Evolutionary conservation across 2,888 invertebrate species (phyloP), one percentile per base, ranked within the genome.

Genomic region (Ditylenchus weischeri): DNA sequence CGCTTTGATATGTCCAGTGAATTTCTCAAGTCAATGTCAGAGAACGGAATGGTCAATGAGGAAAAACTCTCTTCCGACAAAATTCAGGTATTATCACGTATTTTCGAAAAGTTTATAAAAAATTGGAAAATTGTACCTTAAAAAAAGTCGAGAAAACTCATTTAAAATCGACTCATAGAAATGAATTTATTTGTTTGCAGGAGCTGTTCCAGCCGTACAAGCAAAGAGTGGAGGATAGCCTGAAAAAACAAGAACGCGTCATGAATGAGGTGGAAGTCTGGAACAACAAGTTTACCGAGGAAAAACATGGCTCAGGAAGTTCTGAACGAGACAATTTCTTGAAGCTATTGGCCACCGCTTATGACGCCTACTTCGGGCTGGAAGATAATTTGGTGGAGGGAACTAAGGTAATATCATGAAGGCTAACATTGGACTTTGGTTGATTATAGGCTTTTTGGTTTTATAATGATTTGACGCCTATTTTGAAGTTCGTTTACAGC

Each of bases 401-500:
- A 73, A 90, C 90, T 68, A 95, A 95, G 87, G 57, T 35, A 51
- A 43, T 19, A 7, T 67, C 8, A 54, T 18, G 38, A 51, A 63
- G 36, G 21, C 47, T 54, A 13, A 54, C 43, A 13, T 8, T 43
- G 15, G 13, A 43, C 43, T 43, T 43, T 43, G 15, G 43, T 15
- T 43, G 43, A 5, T 68, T 49, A 47, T 35, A 29, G 21, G n/a
- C 18, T 21, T 81, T 84, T 57, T 80, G 87, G 86, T 87, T 87
- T 81, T 87, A 87, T 82, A 87, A 86, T 76, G 87, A 88, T 76
- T 81, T 87, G 68, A 87, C 87, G 7, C 88, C 93, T 88, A 86
- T 98, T 79, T 86, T 98, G 83, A n/a, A n/a, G 89, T 96, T 21
- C 90, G 90, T 66, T 92, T 94, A 86, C 98, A 98, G 87, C 93